A percentile compares a stretch with the other conserved stretches of the same genome.
Evolutionary conservation across 2,888 invertebrate genomes (phyloP).

Genomic region (Athripsodes cinereus): DNA sequence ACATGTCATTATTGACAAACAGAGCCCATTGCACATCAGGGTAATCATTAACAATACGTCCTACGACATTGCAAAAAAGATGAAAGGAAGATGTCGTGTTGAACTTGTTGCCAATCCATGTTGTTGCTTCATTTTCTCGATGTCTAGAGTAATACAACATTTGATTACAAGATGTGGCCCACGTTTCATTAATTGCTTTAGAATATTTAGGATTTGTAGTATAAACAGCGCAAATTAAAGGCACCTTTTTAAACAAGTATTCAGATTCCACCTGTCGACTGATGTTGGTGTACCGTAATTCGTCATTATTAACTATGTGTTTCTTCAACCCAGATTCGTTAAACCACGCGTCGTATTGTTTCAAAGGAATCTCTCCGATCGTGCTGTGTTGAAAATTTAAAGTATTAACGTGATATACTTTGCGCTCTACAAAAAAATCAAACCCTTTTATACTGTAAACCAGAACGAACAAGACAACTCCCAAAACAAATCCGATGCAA

Average conservation of each 20-base stretch:
- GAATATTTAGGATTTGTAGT: constrained; percentile 39
- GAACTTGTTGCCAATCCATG: constrained; percentile 10
- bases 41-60: constrained; percentile 32
- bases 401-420: background rate
- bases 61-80: constrained; percentile 38
- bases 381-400: background rate
- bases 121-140: constrained; percentile 6
- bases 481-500: constrained; percentile 18
- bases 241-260: constrained; percentile 34
- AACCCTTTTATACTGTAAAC: background rate
- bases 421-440: background rate
- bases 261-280: constrained; percentile 29
- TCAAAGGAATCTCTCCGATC: background rate
- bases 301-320: constrained; percentile 14
- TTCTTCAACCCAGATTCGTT: constrained; percentile 25
- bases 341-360: constrained; percentile 31
- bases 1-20: constrained; percentile 49
- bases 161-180: constrained; percentile 38
- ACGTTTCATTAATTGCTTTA: constrained; percentile 37
- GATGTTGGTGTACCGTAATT: constrained; percentile 15
- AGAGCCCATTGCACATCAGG: constrained; percentile 44
- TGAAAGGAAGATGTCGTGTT: constrained; percentile 41
- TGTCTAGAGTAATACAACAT: constrained; percentile 32
- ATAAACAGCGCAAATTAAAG: constrained; percentile 44
- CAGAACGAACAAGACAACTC: constrained; percentile 11